These are phyloP conservation scores for Siniperca scherzeri DNA, from an alignment of 2,797 vertebrate species.

Conservation along the genomic window DNA sequence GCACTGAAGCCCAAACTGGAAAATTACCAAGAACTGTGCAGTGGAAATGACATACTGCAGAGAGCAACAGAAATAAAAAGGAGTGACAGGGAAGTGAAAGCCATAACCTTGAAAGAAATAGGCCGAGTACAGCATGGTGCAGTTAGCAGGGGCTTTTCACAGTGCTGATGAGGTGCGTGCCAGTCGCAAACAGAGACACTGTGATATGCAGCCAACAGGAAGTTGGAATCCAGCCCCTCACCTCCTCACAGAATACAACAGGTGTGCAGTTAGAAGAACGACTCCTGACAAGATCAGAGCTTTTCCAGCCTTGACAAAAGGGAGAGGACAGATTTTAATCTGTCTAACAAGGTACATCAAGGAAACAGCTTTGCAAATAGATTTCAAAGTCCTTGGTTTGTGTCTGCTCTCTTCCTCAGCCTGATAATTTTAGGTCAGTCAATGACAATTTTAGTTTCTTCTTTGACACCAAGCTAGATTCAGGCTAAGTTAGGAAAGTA, in stretches of 20 bases:
- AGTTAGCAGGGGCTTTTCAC: conserved; percentile 41
- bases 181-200: conserved; percentile 35
- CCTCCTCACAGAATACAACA: conserved; percentile 5
- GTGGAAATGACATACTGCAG: neutral
- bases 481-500: neutral
- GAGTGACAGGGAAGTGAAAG: conserved; percentile 32
- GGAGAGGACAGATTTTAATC: conserved; percentile 38
- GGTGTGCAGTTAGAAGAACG: neutral
- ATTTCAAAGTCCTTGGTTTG: conserved; percentile 7
- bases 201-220: conserved; percentile 33
- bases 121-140: conserved; percentile 18
- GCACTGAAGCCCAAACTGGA: neutral
- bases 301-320: conserved; percentile 22
- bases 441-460: neutral
- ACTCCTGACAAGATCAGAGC: conserved; percentile 33
- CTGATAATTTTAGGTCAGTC: neutral
- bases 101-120: conserved; percentile 62
- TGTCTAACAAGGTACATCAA: conserved; percentile 9
- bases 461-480: neutral
- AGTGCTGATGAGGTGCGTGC: conserved; percentile 25
- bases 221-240: conserved; percentile 24
- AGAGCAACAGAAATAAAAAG: neutral
- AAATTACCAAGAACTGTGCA: neutral
- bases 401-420: neutral
- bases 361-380: conserved; percentile 13